These are phyloP conservation scores for Lordiphosa collinella DNA, from an alignment of 1,140 invertebrate genomes.

Conservation along the genomic window DNA sequence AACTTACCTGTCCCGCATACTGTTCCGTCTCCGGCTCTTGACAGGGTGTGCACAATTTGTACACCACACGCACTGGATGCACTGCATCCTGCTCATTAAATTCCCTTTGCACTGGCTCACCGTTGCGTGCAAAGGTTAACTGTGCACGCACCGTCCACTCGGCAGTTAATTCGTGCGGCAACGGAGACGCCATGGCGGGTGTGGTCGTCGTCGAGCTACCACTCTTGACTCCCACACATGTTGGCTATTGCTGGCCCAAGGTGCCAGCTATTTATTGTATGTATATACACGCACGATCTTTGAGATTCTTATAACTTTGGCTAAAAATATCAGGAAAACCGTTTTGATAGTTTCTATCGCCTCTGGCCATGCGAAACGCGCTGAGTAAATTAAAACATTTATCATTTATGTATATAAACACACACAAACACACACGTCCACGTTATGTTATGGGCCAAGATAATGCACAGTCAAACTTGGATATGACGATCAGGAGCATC, in stretches of 20 bases:
- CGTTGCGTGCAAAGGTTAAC: slow-evolving; percentile 68
- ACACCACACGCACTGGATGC: slow-evolving; percentile 70
- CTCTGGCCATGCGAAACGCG: slow-evolving; percentile 10
- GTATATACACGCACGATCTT: slow-evolving; percentile 34
- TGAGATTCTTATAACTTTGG: slow-evolving; percentile 33
- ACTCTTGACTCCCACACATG: slow-evolving; percentile 13
- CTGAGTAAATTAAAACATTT: slow-evolving; percentile 24
- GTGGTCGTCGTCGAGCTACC: not conserved
- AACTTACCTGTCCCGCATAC: slow-evolving; percentile 43
- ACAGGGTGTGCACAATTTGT: slow-evolving; percentile 56
- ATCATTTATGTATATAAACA: slow-evolving; percentile 19
- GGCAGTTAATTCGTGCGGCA: slow-evolving; percentile 73
- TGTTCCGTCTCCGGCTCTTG: slow-evolving; percentile 31
- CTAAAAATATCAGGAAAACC: slow-evolving; percentile 54
- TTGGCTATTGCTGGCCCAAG: slow-evolving; percentile 19
- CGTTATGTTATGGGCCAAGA: slow-evolving; percentile 1
- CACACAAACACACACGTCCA: too few relatives aligned
- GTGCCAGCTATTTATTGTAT: slow-evolving; percentile 25
- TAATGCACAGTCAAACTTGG: slow-evolving; percentile 1
- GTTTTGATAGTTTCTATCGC: slow-evolving; percentile 24
- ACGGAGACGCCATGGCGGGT: slow-evolving; percentile 8
- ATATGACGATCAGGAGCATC: not conserved
- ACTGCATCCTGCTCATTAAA: slow-evolving; percentile 48
- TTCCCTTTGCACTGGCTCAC: slow-evolving; percentile 59
- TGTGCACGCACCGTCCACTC: slow-evolving; percentile 79